A percentile compares a stretch with the other conserved stretches of the same genome.
phyloP scores from a whole-genome alignment of 1,140 invertebrate species.

The Drosophila simulans region DNA sequence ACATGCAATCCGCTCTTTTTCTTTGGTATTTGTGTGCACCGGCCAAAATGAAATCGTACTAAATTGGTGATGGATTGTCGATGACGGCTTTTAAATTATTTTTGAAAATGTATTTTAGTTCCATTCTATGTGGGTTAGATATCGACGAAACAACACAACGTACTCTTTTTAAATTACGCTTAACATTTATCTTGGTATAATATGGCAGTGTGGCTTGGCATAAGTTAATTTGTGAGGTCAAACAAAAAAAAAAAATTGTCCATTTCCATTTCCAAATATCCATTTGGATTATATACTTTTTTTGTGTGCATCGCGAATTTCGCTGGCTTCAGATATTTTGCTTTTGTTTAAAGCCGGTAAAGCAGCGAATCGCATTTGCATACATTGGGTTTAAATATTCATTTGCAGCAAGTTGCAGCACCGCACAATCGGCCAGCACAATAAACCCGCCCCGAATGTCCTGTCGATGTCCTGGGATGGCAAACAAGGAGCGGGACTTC shows the following conservation, averaged over 20 bases:
- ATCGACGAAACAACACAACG: too few species aligned
- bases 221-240: background rate
- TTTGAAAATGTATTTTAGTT: background rate
- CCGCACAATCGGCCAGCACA: constrained; percentile 44
- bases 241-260: background rate
- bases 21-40: constrained; percentile 1
- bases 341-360: constrained; percentile 44
- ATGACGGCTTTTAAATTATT: background rate
- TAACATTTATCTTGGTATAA: too few species aligned
- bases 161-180: too few species aligned
- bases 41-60: background rate
- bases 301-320: background rate
- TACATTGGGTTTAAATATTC: constrained; percentile 76
- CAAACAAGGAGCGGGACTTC: constrained; percentile 33
- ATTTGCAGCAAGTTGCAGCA: constrained; percentile 65
- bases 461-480: constrained; percentile 9
- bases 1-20: constrained; percentile 27
- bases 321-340: constrained; percentile 46
- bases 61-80: constrained; percentile 9
- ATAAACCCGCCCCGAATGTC: constrained; percentile 9
- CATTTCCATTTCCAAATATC: background rate
- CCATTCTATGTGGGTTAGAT: too few species aligned
- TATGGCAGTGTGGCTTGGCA: too few species aligned
- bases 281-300: background rate
- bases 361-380: constrained; percentile 58